Evolutionary conservation across 1,140 invertebrate genomes (phyloP).

Genomic region (Heliconius hewitsoni): DNA sequence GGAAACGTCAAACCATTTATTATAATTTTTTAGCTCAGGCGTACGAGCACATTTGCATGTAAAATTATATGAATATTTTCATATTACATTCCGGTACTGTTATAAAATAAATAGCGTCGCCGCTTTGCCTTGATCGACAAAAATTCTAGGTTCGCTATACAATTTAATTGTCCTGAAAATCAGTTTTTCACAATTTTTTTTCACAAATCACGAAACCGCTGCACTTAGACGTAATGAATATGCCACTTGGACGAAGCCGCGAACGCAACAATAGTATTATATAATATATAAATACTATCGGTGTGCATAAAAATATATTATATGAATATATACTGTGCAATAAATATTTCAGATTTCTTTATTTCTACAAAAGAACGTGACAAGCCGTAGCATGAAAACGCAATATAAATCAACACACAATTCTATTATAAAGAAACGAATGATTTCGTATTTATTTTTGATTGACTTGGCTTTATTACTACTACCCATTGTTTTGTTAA

Average conservation of each 20-base stretch:
- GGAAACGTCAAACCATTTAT: conserved; percentile 3
- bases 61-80: conserved; percentile 6
- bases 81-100: background rate
- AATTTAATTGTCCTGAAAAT: too few species aligned
- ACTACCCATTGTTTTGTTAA: background rate
- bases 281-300: too few species aligned
- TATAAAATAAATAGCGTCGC: background rate
- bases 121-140: background rate
- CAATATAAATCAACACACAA: background rate
- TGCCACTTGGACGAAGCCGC: too few species aligned
- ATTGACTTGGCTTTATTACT: background rate
- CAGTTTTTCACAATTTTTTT: too few species aligned
- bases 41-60: conserved; percentile 2
- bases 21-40: background rate
- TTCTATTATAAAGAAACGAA: background rate
- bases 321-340: background rate
- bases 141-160: background rate
- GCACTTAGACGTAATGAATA: too few species aligned
- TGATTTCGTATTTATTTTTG: background rate
- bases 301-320: background rate
- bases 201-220: too few species aligned
- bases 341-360: background rate
- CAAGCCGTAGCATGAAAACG: background rate
- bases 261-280: background rate
- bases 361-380: background rate